Evolutionary conservation across 2,888 invertebrate genomes (phyloP).

Genomic region (Megaustenia siamemsis): DNA sequence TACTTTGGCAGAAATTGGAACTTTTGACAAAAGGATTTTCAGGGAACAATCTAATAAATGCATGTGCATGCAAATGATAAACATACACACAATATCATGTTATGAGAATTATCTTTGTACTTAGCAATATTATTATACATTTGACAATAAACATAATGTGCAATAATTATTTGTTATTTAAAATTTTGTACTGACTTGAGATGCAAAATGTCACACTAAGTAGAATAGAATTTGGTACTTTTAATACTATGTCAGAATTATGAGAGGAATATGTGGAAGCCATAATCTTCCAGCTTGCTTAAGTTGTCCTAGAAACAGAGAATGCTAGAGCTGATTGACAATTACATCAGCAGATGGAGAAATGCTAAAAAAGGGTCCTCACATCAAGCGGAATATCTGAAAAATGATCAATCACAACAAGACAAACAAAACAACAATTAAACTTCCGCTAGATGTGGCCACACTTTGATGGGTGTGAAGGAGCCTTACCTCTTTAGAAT

Average conservation of each 20-base stretch:
- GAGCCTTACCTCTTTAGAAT: conserved; percentile 57
- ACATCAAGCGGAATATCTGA: background rate
- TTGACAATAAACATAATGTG: background rate
- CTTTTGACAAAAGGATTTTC: no score
- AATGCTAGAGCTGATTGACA: background rate
- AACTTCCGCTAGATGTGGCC: conserved; percentile 27
- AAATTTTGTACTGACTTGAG: background rate
- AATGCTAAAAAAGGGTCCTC: background rate
- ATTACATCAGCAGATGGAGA: background rate
- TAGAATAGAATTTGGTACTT: background rate
- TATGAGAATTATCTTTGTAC: no score
- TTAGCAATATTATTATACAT: no score
- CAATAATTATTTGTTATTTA: background rate
- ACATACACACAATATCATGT: background rate
- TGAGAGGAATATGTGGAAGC: background rate
- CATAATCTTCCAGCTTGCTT: background rate
- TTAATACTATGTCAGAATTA: background rate
- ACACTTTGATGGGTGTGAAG: conserved; percentile 56
- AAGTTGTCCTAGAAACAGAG: background rate
- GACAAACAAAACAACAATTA: conserved; percentile 6
- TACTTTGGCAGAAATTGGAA: no score
- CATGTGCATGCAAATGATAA: conserved; percentile 16
- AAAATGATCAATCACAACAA: conserved; percentile 13
- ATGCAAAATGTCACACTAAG: background rate
- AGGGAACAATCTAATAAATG: background rate